These are phyloP conservation scores for Turnix velox DNA, from an alignment of 2,113 vertebrate genomes.

Conservation along the genomic window DNA sequence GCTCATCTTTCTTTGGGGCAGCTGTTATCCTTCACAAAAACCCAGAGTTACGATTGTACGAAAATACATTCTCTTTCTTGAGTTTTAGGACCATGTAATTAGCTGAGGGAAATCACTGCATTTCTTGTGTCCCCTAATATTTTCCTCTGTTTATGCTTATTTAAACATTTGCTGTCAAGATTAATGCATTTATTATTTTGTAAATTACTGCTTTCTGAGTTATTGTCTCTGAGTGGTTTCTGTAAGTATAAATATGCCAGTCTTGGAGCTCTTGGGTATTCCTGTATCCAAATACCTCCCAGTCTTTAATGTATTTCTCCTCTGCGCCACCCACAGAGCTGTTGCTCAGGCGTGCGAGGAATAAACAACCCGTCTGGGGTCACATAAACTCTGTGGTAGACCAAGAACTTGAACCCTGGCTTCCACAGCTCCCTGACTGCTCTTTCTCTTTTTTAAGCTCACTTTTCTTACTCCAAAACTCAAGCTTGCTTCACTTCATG, in stretches of 20 bases:
- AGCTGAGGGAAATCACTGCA: not conserved
- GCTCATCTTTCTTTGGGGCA: not conserved
- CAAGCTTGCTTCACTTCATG: not conserved
- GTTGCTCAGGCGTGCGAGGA: not conserved
- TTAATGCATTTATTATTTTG: not conserved
- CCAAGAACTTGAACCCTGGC: slow-evolving; percentile 1
- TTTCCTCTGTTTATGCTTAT: not conserved
- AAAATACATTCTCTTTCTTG: not conserved
- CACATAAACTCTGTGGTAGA: not conserved
- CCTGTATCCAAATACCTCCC: not conserved
- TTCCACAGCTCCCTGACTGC: not conserved
- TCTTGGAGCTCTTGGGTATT: not conserved
- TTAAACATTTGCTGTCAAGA: not conserved
- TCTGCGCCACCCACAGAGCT: not conserved
- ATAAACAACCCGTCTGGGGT: not conserved
- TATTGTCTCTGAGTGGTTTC: not conserved
- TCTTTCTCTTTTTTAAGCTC: not conserved
- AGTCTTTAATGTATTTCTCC: not conserved
- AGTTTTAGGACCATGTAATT: not conserved
- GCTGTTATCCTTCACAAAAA: not conserved
- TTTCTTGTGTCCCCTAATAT: not conserved
- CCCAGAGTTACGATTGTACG: not conserved
- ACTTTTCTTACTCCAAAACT: not conserved
- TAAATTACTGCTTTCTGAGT: not conserved
- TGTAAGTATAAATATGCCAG: not conserved